Evolutionary conservation across 2,888 invertebrate species (phyloP).

Genomic region (Polyommatus iphigenia): DNA sequence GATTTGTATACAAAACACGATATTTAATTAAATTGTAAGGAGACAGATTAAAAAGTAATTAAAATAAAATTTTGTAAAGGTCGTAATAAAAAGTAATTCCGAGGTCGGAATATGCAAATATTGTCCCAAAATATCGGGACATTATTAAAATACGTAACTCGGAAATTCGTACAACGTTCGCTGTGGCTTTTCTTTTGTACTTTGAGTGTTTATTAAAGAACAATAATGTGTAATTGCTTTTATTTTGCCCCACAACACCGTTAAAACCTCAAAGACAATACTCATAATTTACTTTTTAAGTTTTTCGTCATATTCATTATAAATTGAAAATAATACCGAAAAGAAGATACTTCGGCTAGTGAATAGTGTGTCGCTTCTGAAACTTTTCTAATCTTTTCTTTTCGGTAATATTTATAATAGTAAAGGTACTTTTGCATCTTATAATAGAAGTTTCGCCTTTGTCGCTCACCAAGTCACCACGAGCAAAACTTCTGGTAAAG

Average conservation of each 20-base stretch:
- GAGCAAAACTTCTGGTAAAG: too few relatives aligned
- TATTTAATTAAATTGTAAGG: not conserved
- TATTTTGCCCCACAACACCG: not conserved
- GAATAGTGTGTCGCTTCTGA: too few relatives aligned
- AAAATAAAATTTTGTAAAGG: not conserved
- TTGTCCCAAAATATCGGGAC: not conserved
- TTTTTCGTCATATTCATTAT: too few relatives aligned
- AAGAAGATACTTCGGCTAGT: too few relatives aligned
- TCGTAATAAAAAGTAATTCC: conserved; percentile 21
- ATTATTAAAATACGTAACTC: not conserved
- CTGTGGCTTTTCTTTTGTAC: not conserved
- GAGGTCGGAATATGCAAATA: conserved; percentile 20
- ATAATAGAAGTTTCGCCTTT: too few relatives aligned
- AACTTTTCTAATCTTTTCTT: too few relatives aligned
- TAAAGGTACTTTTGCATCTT: too few relatives aligned
- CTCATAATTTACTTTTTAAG: not conserved
- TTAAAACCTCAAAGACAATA: not conserved
- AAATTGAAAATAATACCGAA: too few relatives aligned
- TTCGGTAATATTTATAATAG: too few relatives aligned
- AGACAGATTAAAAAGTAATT: not conserved
- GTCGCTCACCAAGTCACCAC: too few relatives aligned
- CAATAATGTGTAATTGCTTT: conserved; percentile 18
- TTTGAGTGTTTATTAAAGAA: not conserved
- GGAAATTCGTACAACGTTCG: not conserved
- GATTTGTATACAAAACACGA: not conserved